Conservation (phyloP, 2,113 vertebrate species). For the Origma solitaria region DNA sequence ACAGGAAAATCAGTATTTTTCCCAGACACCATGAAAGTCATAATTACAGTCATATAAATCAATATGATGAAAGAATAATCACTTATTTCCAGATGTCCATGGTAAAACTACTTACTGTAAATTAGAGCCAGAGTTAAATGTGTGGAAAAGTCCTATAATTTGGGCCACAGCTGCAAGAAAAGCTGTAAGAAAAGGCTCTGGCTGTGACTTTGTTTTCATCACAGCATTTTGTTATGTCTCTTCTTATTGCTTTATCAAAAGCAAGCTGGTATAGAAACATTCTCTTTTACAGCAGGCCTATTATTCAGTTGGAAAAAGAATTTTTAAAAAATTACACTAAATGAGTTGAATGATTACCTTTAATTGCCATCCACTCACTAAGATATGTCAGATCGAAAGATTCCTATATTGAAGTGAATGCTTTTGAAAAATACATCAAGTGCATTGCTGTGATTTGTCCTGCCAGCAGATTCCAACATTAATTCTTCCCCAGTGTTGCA, state of each 20-base stretch:
- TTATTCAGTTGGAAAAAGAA: constrained; percentile 6
- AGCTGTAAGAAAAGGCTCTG: constrained; percentile 35
- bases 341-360: constrained; percentile 49
- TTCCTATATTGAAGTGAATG: constrained; percentile 39
- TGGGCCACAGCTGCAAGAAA: constrained; percentile 46
- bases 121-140: constrained; percentile 45
- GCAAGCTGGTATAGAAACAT: neutral
- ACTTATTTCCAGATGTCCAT: constrained; percentile 47
- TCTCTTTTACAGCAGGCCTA: constrained; percentile 23
- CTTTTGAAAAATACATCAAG: constrained; percentile 63
- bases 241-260: constrained; percentile 34
- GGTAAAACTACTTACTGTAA: constrained; percentile 24
- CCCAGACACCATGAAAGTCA: constrained; percentile 8
- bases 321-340: neutral
- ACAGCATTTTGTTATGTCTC: constrained; percentile 23
- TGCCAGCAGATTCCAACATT: constrained; percentile 43
- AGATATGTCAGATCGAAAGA: constrained; percentile 23
- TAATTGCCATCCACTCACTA: constrained; percentile 36
- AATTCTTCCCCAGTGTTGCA: neutral
- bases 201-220: constrained; percentile 56
- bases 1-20: constrained; percentile 33
- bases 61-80: constrained; percentile 67
- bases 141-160: constrained; percentile 54
- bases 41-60: constrained; percentile 65
- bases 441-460: constrained; percentile 24